Evolutionary conservation across 2,888 invertebrate genomes (phyloP), one percentile per base, ranked within the genome.

Genomic region (Andrena chrysosceles): DNA sequence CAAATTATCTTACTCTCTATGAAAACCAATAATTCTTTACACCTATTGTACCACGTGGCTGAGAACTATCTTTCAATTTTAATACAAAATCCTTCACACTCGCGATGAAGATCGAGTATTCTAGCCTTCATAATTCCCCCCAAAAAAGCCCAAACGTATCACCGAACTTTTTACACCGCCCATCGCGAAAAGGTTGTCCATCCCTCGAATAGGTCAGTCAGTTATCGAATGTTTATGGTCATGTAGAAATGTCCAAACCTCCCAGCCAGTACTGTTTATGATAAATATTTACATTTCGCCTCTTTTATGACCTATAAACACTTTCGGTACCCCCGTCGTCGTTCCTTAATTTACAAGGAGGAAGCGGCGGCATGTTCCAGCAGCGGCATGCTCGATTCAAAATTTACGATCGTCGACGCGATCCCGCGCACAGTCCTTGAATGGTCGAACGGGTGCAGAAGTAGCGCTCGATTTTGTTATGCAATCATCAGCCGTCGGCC

Each of bases 301-400:
- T 71, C 66, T 71, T 77, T 83, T 83, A 83, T 67, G 77, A 62
- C 48, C 77, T 78, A 78, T 83, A 83, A 83, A 83, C 70, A 74
- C 69, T 77, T 83, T 83, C 66, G 77, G 70, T 49, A 74, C 66
- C 69, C 35, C 54, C 54, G 75, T 42, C 82, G 64, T 75, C 70
- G 63, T 78, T 78, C 66, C 68, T 75, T 83, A 84, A 84, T 84
- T 84, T 83, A 79, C 75, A 71, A 78, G 49, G 49, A 83, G 77
- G 77, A 77, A 83, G 48, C 66, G 52, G 16, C 60, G 62, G 35
- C 52, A 48, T 48, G 52, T n/a, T 64, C 33, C 35, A 10, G 16
- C 56, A 63, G 20, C 56, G 67, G 42, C 35, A 49, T 63, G 72
- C 54, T 76, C 83, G 72, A 83, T 77, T 16, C 33, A 13, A 69